Percentiles rank a stretch among this genome's conserved stretches.
These are phyloP conservation scores for Odocoileus virginianus DNA, from an alignment of 2,113 vertebrate species.

Conservation along the genomic window DNA sequence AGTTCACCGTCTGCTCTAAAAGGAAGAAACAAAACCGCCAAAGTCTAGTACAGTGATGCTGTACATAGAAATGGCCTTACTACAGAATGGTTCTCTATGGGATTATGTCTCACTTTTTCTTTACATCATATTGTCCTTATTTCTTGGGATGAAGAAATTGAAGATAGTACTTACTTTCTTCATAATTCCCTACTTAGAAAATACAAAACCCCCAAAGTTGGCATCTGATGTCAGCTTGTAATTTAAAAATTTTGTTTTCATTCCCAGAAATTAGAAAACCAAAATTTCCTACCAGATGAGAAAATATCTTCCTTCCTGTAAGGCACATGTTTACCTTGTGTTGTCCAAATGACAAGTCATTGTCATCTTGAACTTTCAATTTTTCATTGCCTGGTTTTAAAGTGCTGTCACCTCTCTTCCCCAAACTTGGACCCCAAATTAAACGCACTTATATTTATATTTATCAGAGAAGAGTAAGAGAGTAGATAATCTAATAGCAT, in stretches of 20 bases:
- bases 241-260: not conserved
- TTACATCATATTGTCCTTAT: not conserved
- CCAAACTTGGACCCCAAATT: not conserved
- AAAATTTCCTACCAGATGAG: not conserved
- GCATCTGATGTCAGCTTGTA: not conserved
- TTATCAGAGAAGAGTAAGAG: constrained; percentile 23
- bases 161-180: not conserved
- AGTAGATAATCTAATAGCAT: constrained; percentile 4
- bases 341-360: not conserved
- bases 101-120: not conserved
- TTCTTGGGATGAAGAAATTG: not conserved
- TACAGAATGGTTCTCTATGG: not conserved
- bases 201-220: not conserved
- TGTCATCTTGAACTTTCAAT: not conserved
- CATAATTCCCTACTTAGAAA: not conserved
- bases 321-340: not conserved
- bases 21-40: not conserved
- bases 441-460: constrained; percentile 24
- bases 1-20: not conserved
- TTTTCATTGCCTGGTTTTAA: not conserved
- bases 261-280: constrained; percentile 28
- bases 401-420: not conserved
- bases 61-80: not conserved
- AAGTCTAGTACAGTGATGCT: not conserved
- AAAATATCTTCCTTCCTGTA: not conserved